These are phyloP conservation scores for Hyaena hyaena DNA, from an alignment of 2,113 vertebrate species.

Conservation along the genomic window DNA sequence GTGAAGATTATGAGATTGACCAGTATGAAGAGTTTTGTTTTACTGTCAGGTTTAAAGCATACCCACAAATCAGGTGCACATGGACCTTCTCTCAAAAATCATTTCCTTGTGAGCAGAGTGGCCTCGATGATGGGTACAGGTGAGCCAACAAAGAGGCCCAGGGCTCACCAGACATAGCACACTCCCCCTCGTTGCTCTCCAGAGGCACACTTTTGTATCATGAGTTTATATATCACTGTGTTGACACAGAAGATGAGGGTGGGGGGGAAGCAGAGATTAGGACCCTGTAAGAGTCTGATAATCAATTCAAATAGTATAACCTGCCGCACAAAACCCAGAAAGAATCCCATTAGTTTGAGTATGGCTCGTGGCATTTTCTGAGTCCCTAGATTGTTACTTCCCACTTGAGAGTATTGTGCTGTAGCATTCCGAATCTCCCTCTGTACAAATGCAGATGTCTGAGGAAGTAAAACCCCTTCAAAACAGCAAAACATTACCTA, in stretches of 20 bases:
- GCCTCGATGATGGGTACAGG: conserved; percentile 83
- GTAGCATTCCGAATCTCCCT: background rate
- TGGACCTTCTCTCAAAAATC: conserved; percentile 87
- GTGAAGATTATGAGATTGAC: conserved; percentile 84
- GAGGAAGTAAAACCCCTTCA: conserved; percentile 64
- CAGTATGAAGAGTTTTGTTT: conserved; percentile 87
- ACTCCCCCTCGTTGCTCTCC: background rate
- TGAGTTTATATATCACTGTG: background rate
- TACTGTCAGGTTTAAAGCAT: conserved; percentile 88
- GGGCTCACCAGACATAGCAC: background rate
- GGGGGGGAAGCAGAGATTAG: background rate
- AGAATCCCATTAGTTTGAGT: background rate
- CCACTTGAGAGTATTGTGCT: background rate
- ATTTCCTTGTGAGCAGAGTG: conserved; percentile 85
- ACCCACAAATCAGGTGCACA: conserved; percentile 89
- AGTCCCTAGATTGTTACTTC: conserved; percentile 52
- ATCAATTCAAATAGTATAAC: background rate
- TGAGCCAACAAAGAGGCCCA: conserved; percentile 54
- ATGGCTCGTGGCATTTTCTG: background rate
- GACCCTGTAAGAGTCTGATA: no score
- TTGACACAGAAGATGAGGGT: background rate
- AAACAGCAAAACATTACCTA: conserved; percentile 38
- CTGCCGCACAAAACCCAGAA: background rate
- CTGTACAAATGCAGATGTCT: background rate
- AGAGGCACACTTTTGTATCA: background rate